phyloP scores from a whole-genome alignment of 2,888 invertebrate genomes.

The Phlogophora meticulosa region DNA sequence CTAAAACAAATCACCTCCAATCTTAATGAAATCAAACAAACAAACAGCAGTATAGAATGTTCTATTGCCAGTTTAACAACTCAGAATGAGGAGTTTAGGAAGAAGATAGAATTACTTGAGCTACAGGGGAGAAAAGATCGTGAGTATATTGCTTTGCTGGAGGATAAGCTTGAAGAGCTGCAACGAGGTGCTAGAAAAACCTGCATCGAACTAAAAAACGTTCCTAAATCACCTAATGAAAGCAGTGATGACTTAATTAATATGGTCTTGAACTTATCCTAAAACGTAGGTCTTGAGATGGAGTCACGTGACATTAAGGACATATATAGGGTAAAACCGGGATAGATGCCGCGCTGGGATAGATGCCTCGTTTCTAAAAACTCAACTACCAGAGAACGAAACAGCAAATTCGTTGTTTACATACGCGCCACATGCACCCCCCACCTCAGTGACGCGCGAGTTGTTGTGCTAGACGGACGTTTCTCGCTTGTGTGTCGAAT shows the following conservation, averaged over 20 bases:
- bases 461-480: no score
- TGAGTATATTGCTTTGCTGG: slow-evolving; percentile 9
- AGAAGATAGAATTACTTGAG: slow-evolving; percentile 8
- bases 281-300: slow-evolving; percentile 6
- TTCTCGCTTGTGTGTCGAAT: no score
- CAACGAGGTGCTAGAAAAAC: slow-evolving; percentile 9
- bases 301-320: slow-evolving; percentile 8
- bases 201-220: slow-evolving; percentile 13
- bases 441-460: no score
- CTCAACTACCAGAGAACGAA: no score
- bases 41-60: slow-evolving; percentile 1
- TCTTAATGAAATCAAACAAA: slow-evolving; percentile 12
- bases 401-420: no score
- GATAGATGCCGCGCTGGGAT: no score
- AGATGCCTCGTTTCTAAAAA: no score
- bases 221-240: slow-evolving; percentile 7
- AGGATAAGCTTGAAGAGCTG: slow-evolving; percentile 3
- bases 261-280: slow-evolving; percentile 1
- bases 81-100: slow-evolving; percentile 7
- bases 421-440: no score
- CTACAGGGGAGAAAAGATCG: slow-evolving; percentile 5
- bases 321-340: no score
- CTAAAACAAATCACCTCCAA: neutral
- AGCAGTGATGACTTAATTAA: slow-evolving; percentile 8
- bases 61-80: neutral